phyloP scores from a whole-genome alignment of 2,113 vertebrate species.

The Pelecanoides urinatrix region DNA sequence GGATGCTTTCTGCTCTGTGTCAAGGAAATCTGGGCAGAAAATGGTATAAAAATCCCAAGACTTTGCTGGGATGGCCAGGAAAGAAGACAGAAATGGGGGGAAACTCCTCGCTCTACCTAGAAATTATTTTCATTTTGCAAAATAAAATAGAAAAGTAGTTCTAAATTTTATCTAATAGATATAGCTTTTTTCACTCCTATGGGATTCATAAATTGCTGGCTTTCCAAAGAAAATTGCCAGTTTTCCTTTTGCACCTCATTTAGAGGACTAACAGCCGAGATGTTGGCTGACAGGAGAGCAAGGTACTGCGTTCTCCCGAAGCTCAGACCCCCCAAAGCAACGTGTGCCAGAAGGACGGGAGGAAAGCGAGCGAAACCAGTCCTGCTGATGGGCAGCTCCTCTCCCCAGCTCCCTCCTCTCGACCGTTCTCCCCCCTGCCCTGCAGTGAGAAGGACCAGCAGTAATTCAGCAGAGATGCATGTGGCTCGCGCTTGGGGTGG shows the following conservation, averaged over 20 bases:
- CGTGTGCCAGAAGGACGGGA: not conserved
- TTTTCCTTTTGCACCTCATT: not conserved
- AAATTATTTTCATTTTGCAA: not conserved
- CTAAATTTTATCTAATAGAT: not conserved
- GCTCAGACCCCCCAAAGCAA: not conserved
- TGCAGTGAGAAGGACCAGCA: not conserved
- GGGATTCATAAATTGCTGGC: not conserved
- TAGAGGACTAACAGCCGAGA: not conserved
- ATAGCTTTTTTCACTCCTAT: rapidly evolving
- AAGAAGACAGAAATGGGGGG: not conserved
- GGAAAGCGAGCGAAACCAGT: not conserved
- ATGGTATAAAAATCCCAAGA: not conserved
- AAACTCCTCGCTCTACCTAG: not conserved
- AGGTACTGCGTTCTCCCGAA: rapidly evolving
- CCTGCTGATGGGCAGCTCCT: not conserved
- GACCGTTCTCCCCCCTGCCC: not conserved
- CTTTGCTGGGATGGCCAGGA: not conserved
- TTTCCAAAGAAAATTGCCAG: not conserved
- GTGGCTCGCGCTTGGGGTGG: rapidly evolving
- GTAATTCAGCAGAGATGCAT: not conserved
- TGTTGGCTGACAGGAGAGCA: not conserved
- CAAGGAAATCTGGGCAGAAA: not conserved
- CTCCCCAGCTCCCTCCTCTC: not conserved
- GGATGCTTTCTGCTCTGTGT: not conserved
- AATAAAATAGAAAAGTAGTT: not conserved